Evolutionary conservation across 2,888 invertebrate genomes (phyloP), one percentile per base, ranked within the genome.

Genomic region (Phengaris alcon): DNA sequence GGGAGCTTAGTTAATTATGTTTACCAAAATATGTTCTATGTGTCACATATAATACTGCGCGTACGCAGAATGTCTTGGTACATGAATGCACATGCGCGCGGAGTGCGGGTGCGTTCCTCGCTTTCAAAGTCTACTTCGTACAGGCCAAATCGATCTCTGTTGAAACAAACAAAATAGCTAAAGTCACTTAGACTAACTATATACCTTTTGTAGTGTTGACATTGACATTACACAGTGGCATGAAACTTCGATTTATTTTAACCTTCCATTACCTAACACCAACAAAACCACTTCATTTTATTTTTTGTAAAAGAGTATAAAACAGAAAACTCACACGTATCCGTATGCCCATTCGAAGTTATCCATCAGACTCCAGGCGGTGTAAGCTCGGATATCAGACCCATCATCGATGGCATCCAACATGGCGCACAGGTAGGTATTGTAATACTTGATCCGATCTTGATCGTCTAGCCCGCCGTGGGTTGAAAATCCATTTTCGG

Each of bases 371-470:
- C 82, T 82, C 85, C 85, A 85, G 3, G 82, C 81, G 5, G 81
- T 82, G 77, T 82, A 83, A 0, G 74, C 81, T 46, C 75, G 77
- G 7, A 85, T 75, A 68, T 83, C 79, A 12, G 80, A 83, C 3
- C 83, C 85, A 46, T 82, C 81, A 0, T 82, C 80, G 6, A 84
- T 82, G 5, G 86, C 86, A 54, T 84, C 82, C 51, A 85, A 69
- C 76, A 86, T 75, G 64, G 87, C 87, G 22, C 82, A 77, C n/a
- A 93, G 78, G 76, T 91, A 88, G 5, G 79, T 77, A 78, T 85
- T 82, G 7, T 85, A 77, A 81, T 86, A 89, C 4, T 81, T 74
- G 48, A 89, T 81, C 68, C 91, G 81, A 22, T 84, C 85, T 0
- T 79, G 77, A 81, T 94, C 94, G 7, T 85, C 79, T 6, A 77